Evolutionary conservation across 1,140 invertebrate genomes (phyloP).

Genomic region (Ceratosolen solmsi): DNA sequence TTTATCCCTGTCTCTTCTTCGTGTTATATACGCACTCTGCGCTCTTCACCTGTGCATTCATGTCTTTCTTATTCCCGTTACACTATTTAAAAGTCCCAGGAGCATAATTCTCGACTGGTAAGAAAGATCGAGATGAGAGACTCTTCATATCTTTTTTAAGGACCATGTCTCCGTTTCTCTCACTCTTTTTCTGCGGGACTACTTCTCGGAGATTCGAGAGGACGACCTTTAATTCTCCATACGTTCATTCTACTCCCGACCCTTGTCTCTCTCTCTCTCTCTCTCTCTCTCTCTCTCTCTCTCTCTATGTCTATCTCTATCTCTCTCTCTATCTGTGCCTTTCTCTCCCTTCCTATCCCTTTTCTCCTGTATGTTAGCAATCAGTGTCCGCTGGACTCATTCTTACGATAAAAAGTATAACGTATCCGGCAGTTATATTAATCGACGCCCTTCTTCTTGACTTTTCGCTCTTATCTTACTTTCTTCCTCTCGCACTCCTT

Average conservation of each 20-base stretch:
- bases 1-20: conserved; percentile 6
- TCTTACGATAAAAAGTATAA: conserved; percentile 51
- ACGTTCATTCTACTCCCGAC: background rate
- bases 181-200: background rate
- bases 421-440: conserved; percentile 47
- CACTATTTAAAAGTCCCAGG: conserved; percentile 31
- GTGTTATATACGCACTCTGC: conserved; percentile 16
- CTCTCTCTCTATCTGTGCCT: background rate
- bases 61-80: conserved; percentile 39
- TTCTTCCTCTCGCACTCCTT: background rate
- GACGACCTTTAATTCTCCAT: conserved; percentile 38
- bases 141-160: conserved; percentile 35
- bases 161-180: conserved; percentile 15
- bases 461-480: conserved; percentile 35
- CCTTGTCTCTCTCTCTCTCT: background rate
- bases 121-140: conserved; percentile 21
- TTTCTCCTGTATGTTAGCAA: background rate
- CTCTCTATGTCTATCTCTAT: background rate
- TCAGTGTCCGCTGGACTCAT: conserved; percentile 37
- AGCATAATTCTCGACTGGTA: conserved; percentile 36
- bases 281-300: background rate
- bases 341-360: background rate
- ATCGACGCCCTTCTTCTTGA: conserved; percentile 26
- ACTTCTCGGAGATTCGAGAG: conserved; percentile 16
- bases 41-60: conserved; percentile 41